Base-by-base conservation (phyloP, 2,888 invertebrate genomes). In the Odontothrips loti region DNA sequence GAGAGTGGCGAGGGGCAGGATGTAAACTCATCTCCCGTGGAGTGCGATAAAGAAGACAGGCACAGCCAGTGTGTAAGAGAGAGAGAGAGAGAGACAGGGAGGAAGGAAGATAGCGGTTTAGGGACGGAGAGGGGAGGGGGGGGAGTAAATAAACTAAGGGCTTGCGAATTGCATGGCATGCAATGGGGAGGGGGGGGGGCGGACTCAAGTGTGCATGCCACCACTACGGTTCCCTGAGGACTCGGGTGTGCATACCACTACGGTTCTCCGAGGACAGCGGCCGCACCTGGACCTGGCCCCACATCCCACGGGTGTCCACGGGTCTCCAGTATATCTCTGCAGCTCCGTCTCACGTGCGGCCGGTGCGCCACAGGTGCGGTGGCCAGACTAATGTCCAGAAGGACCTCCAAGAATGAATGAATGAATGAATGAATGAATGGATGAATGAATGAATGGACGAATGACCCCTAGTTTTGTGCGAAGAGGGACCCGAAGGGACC, bases 251-350 rank as follows among this genome's bases (percentile, higher is more conserved):
- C 58, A 58, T 58, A 58, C 20, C 68, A 27, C 68, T 27, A 75
- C 68, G 68, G 68, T 12, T 27, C 68, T 27, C 27, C 12, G 27
- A 27, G 68, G 68, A 75, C 23, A 12, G 23, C 27, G 68, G 23
- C 68, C 68, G 23, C 68, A 75, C 68, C 68, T 75, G 68, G 34
- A 43, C n/a, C n/a, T n/a, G n/a, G n/a, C n/a, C n/a, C n/a, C n/a
- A n/a, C n/a, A n/a, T n/a, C n/a, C n/a, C n/a, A n/a, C n/a, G n/a
- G n/a, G n/a, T n/a, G n/a, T n/a, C n/a, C n/a, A n/a, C n/a, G 34
- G 34, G 34, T 2, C 34, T 6, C 34, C 34, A 6, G 34, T 43
- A 43, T 43, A 2, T 43, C 34, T n/a, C n/a, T n/a, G n/a, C n/a
- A 43, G 34, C 34, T 6, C 34, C 2, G 34, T 6, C 34, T 43